phyloP scores from a whole-genome alignment of 2,797 vertebrate genomes.

The Falco novaeseelandiae region DNA sequence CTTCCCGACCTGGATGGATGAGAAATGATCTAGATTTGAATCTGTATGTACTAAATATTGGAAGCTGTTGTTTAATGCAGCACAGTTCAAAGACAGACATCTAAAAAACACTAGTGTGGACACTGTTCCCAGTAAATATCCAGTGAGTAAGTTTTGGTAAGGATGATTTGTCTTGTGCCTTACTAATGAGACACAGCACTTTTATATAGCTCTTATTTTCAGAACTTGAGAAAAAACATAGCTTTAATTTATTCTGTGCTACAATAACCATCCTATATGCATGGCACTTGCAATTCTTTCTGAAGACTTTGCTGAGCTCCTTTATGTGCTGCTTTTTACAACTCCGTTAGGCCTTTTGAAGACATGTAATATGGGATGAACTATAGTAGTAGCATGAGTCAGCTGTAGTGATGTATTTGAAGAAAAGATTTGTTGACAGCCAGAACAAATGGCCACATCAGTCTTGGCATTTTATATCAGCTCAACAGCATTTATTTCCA shows the following conservation, averaged over 20 bases:
- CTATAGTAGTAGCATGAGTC: slow-evolving; percentile 2
- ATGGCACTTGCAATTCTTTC: not conserved
- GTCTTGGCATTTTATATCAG: slow-evolving; percentile 43
- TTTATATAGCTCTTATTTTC: not conserved
- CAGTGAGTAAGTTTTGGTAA: not conserved
- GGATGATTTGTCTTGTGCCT: not conserved
- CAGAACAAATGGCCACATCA: slow-evolving; percentile 47
- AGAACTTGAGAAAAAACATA: not conserved
- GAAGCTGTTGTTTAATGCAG: not conserved
- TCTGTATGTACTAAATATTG: not conserved
- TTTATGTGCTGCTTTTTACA: not conserved
- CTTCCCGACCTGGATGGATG: not conserved
- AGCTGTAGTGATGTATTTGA: slow-evolving; percentile 37
- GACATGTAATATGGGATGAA: not conserved
- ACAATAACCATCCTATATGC: not conserved
- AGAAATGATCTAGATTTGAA: not conserved
- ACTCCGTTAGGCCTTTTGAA: not conserved
- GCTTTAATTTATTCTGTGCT: not conserved
- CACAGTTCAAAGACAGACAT: not conserved
- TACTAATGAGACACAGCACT: not conserved
- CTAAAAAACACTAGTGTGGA: not conserved
- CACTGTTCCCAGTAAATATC: not conserved
- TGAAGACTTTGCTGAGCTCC: not conserved
- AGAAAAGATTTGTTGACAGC: slow-evolving; percentile 46
- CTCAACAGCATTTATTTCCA: slow-evolving; percentile 10